Conservation (phyloP, 2,113 vertebrate genomes). For the Ranitomeya variabilis region DNA sequence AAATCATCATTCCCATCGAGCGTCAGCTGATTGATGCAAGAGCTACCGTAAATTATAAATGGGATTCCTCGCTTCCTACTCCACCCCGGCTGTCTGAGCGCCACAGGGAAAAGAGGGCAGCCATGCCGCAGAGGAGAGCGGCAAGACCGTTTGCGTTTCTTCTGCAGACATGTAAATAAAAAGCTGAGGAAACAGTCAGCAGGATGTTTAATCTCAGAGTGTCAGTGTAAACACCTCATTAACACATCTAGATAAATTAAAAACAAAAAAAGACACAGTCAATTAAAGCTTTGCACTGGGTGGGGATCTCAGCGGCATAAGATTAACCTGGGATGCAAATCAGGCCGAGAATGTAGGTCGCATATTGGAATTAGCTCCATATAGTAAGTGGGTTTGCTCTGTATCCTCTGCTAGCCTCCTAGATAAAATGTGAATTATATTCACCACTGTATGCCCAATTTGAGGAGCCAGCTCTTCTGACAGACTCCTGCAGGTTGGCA, state of each 20-base stretch:
- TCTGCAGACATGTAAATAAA: background rate
- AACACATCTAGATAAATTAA: background rate
- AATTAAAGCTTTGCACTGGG: conserved; percentile 17
- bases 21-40: conserved; percentile 10
- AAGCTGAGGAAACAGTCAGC: background rate
- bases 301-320: background rate
- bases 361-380: background rate
- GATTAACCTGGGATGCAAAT: conserved; percentile 1
- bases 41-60: conserved; percentile 5
- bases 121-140: background rate
- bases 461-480: background rate
- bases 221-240: background rate
- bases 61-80: conserved; percentile 1
- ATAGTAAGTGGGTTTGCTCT: background rate
- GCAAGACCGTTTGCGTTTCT: background rate
- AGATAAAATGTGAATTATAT: background rate
- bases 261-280: background rate
- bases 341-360: background rate
- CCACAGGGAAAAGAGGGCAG: background rate
- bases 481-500: background rate
- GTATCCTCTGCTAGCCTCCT: background rate
- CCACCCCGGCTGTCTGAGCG: background rate
- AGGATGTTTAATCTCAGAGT: background rate
- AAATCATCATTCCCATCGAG: conserved; percentile 18
- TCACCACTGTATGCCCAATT: background rate